Percentiles rank a stretch among this genome's conserved stretches.
phyloP scores from a whole-genome alignment of 2,113 vertebrate species.

The Phyllostomus discolor region DNA sequence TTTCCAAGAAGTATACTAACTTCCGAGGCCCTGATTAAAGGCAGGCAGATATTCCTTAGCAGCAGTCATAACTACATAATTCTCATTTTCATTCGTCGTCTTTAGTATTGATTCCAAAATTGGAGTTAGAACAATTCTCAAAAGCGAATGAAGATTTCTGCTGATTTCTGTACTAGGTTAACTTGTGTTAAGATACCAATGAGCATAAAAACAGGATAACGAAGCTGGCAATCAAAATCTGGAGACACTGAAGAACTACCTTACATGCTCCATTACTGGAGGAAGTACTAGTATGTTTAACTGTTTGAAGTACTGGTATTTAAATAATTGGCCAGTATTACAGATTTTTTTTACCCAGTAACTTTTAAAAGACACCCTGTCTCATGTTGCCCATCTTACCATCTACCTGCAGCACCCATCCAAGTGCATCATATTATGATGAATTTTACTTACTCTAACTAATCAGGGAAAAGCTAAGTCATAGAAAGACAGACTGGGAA shows the following conservation, averaged over 20 bases:
- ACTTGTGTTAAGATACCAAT: conserved; percentile 13
- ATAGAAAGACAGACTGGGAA: neutral
- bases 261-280: neutral
- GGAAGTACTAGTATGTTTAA: neutral
- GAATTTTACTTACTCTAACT: conserved; percentile 16
- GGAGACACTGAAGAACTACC: conserved; percentile 45
- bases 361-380: conserved; percentile 19
- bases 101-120: conserved; percentile 50
- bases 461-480: neutral
- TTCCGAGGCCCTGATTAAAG: conserved; percentile 9
- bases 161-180: conserved; percentile 3
- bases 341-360: neutral
- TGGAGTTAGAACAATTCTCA: conserved; percentile 22
- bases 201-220: conserved; percentile 39
- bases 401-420: neutral
- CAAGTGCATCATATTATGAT: neutral
- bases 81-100: neutral
- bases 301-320: neutral
- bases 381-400: neutral
- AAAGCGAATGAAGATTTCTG: neutral
- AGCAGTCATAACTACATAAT: conserved; percentile 10
- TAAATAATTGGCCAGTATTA: conserved; percentile 13
- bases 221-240: conserved; percentile 63
- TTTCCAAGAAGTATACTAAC: conserved; percentile 31
- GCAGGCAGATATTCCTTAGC: conserved; percentile 5